Evolutionary conservation across 2,888 invertebrate species (phyloP), one percentile per base, ranked within the genome.

Genomic region (Neoaliturus tenellus): DNA sequence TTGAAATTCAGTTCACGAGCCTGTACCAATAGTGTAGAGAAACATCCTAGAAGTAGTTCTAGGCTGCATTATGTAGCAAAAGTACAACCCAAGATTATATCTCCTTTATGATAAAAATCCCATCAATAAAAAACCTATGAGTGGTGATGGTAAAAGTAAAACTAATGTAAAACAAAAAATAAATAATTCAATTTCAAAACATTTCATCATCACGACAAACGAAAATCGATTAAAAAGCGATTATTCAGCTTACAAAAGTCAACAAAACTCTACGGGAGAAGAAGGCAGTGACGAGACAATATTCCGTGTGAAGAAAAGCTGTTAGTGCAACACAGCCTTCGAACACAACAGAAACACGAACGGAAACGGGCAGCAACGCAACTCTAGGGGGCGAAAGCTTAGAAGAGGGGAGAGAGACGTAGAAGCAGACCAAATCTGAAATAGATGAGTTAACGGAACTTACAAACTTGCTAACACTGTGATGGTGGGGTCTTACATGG

Each of bases 401-500:
- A 31, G 33, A 17, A 31, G 73, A 44, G 55, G 78, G 55, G 55
- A 23, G 28, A 25, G 17, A 55, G 20, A 33, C n/a, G 75, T 17
- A 48, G 75, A 75, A 75, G 75, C 75, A 75, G 75, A 75, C 75
- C 28, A 75, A 75, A 51, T 78, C 78, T 78, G 78, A 78, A 78
- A 78, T 78, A 25, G 31, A 55, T 71, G 75, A 48, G 44, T 78
- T 55, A 55, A 62, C 62, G 62, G 31, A 62, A 78, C 78, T 78
- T 78, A 78, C 78, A 55, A 78, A 78, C 78, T 78, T 78, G 48
- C 35, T 78, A 78, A 78, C 78, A 78, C 48, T 78, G 51, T 78
- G 78, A 28, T 51, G 51, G 10, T 58, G 62, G 51, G 33, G 58
- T 73, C 94, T 93, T 92, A 97, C 97, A 91, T 98, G 97, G 91